These are phyloP conservation scores for Thecophora atra DNA, from an alignment of 2,888 invertebrate species.

Conservation along the genomic window DNA sequence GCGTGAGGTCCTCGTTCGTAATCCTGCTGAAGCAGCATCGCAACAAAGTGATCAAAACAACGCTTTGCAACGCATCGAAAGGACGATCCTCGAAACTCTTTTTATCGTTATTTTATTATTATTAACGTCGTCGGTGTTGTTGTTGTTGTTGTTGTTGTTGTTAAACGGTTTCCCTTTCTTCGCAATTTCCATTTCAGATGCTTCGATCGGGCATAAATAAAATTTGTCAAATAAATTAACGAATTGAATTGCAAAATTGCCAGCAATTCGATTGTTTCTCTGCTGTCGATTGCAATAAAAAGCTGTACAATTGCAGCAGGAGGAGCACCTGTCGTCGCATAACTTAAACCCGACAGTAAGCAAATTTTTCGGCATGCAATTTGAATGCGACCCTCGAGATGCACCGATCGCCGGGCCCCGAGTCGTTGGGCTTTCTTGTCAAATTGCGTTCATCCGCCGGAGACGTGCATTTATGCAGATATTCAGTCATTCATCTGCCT, in stretches of 20 bases:
- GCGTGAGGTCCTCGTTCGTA: slow-evolving; percentile 17
- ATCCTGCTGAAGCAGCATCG: background rate
- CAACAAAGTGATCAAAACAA: slow-evolving; percentile 11
- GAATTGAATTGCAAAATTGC: slow-evolving; percentile 42
- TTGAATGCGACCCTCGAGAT: background rate
- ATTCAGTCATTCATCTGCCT: too few relatives aligned
- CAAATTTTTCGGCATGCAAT: slow-evolving; percentile 24
- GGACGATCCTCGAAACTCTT: too few relatives aligned
- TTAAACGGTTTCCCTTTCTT: background rate
- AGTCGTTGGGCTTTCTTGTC: slow-evolving; percentile 1
- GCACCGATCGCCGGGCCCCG: too few relatives aligned
- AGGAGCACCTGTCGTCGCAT: slow-evolving; percentile 13
- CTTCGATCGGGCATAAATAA: slow-evolving; percentile 37
- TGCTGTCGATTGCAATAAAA: slow-evolving; percentile 30
- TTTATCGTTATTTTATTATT: background rate
- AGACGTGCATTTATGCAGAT: background rate
- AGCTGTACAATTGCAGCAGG: slow-evolving; percentile 36
- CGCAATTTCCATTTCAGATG: background rate
- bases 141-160: background rate
- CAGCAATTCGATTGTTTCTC: slow-evolving; percentile 10
- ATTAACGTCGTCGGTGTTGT: background rate
- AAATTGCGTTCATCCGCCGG: slow-evolving; percentile 21
- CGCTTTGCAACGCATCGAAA: background rate
- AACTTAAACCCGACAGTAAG: slow-evolving; percentile 20
- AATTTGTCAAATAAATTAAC: slow-evolving; percentile 60